Conservation (phyloP, 92 coral and sea anemone species). For the Zoanthus gigantus region DNA sequence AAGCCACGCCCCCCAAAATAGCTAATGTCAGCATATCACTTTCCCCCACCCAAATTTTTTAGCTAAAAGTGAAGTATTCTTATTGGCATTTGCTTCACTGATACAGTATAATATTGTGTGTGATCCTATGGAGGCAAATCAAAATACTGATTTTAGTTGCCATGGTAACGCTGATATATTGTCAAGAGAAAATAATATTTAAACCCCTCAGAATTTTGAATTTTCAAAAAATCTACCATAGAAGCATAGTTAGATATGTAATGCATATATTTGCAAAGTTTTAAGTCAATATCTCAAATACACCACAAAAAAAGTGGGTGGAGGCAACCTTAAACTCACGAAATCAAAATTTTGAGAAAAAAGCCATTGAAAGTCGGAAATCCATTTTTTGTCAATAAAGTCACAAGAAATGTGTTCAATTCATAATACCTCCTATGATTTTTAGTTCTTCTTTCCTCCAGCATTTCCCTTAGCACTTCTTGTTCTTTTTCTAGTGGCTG, state of each 20-base stretch:
- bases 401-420: background rate
- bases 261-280: slow-evolving; percentile 11
- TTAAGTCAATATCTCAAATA: slow-evolving; percentile 25
- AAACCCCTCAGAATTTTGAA: slow-evolving; percentile 29
- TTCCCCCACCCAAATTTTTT: slow-evolving; percentile 23
- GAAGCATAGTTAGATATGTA: slow-evolving; percentile 12
- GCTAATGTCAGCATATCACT: background rate
- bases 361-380: slow-evolving; percentile 24
- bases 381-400: slow-evolving; percentile 1
- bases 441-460: slow-evolving; percentile 10
- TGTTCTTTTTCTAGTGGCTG: slow-evolving; percentile 10
- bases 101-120: too few species aligned
- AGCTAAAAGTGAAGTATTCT: slow-evolving; percentile 2
- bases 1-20: slow-evolving; percentile 27
- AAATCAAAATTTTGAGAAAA: slow-evolving; percentile 28
- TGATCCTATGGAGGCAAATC: too few species aligned
- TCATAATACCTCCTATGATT: background rate
- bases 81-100: too few species aligned
- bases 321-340: slow-evolving; percentile 5
- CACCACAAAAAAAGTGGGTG: slow-evolving; percentile 2
- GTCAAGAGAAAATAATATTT: too few species aligned
- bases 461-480: background rate
- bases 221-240: slow-evolving; percentile 17
- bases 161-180: too few species aligned
- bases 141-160: too few species aligned